These are phyloP conservation scores for Chymomyza fuscimana DNA, from an alignment of 2,888 invertebrate genomes.

Conservation along the genomic window DNA sequence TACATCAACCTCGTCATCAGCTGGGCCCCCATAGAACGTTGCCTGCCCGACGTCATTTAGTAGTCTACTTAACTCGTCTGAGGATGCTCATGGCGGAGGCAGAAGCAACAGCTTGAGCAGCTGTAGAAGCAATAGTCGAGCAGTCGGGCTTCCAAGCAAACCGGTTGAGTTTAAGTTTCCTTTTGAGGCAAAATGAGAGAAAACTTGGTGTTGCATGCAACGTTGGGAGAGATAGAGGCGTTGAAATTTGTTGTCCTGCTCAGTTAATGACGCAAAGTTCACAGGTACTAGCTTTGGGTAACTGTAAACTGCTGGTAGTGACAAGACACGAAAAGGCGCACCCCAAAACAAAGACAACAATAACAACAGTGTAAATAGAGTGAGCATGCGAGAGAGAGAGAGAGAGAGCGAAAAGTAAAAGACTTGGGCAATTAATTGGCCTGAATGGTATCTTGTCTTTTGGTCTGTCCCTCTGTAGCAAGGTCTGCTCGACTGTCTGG, in stretches of 20 bases:
- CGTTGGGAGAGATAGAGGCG: slow-evolving; percentile 47
- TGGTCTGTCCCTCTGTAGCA: neutral
- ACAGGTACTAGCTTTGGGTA: slow-evolving; percentile 49
- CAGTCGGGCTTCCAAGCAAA: neutral
- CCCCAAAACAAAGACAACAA: slow-evolving; percentile 28
- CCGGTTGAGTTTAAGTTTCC: slow-evolving; percentile 48
- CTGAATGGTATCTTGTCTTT: slow-evolving; percentile 9
- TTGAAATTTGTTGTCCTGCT: slow-evolving; percentile 29
- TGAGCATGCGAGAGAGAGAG: too few relatives aligned
- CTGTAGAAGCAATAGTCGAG: neutral
- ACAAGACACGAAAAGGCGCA: slow-evolving; percentile 44
- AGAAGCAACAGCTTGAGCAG: slow-evolving; percentile 60
- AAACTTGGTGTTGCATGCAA: slow-evolving; percentile 8
- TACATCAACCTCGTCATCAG: slow-evolving; percentile 38
- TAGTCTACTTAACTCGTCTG: slow-evolving; percentile 74
- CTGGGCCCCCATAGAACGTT: neutral
- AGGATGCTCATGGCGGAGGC: slow-evolving; percentile 50
- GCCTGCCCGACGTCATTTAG: slow-evolving; percentile 61
- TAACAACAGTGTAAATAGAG: slow-evolving; percentile 24
- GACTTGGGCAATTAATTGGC: slow-evolving; percentile 54
- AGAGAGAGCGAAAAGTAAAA: neutral
- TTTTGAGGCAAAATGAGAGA: slow-evolving; percentile 29
- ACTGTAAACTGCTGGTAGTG: slow-evolving; percentile 47
- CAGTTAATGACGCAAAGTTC: slow-evolving; percentile 65
- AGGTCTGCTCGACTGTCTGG: slow-evolving; percentile 30